phyloP scores from a whole-genome alignment of 2,888 invertebrate genomes.

The Ecdyonurus torrentis region DNA sequence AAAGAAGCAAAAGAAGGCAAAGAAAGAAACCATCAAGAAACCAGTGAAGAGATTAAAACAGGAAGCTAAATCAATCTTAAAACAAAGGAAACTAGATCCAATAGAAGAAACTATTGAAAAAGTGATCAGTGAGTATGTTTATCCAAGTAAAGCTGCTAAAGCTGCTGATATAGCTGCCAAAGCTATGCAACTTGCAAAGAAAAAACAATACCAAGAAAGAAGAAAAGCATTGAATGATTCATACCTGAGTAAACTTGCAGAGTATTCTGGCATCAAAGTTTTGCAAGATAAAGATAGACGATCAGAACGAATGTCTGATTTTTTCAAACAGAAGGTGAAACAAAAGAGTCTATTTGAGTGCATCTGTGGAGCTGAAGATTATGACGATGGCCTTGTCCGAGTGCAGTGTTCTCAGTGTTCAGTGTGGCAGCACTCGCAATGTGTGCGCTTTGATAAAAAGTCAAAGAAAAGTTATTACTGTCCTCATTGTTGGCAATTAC shows the following conservation, averaged over 20 bases:
- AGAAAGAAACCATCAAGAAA: slow-evolving; percentile 4
- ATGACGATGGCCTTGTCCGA: slow-evolving; percentile 12
- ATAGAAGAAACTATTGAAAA: slow-evolving; percentile 14
- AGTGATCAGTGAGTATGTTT: slow-evolving; percentile 14
- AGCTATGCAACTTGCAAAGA: neutral
- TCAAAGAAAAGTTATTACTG: slow-evolving; percentile 35
- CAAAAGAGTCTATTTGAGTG: slow-evolving; percentile 24
- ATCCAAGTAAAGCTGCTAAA: slow-evolving; percentile 7
- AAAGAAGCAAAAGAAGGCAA: neutral
- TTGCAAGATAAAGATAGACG: neutral
- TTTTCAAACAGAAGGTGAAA: slow-evolving; percentile 17
- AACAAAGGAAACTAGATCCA: slow-evolving; percentile 8
- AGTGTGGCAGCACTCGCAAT: slow-evolving; percentile 42
- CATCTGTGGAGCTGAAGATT: slow-evolving; percentile 24
- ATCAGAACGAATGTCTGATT: slow-evolving; percentile 9
- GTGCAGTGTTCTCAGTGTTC: slow-evolving; percentile 39
- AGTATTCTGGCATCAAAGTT: slow-evolving; percentile 13
- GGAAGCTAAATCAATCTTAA: neutral
- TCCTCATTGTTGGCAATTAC: slow-evolving; percentile 44
- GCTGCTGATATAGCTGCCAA: neutral
- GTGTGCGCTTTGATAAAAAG: slow-evolving; percentile 33
- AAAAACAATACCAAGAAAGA: no score
- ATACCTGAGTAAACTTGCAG: slow-evolving; percentile 16
- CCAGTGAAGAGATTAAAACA: neutral
- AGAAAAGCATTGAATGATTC: slow-evolving; percentile 11